phyloP scores from a whole-genome alignment of 1,140 invertebrate genomes.

The Euura lappo region DNA sequence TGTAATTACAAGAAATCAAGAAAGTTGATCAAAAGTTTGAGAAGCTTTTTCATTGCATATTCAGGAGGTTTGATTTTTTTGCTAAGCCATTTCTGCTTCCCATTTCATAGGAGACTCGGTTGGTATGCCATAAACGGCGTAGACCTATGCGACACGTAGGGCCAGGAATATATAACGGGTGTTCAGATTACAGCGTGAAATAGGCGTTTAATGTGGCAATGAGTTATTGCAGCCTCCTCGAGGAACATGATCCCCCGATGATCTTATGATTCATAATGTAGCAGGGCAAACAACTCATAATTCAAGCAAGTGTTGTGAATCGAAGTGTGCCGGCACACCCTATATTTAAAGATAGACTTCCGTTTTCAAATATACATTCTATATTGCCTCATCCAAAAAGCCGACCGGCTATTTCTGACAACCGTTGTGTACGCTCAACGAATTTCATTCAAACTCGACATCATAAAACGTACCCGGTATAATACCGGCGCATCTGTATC shows the following conservation, averaged over 20 bases:
- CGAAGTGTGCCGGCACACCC: constrained; percentile 21
- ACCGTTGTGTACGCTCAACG: constrained; percentile 4
- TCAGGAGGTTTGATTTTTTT: too few relatives aligned
- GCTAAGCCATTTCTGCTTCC: too few relatives aligned
- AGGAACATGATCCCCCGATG: neutral
- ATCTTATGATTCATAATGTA: constrained; percentile 26
- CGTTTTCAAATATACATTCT: constrained; percentile 32
- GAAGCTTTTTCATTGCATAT: too few relatives aligned
- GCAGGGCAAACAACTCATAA: constrained; percentile 16
- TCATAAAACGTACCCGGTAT: neutral
- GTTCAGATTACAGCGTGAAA: constrained; percentile 38
- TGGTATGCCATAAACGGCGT: too few relatives aligned
- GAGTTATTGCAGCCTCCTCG: constrained; percentile 33
- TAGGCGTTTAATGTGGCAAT: constrained; percentile 40
- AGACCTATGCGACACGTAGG: too few relatives aligned
- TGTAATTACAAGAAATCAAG: too few relatives aligned
- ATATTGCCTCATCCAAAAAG: constrained; percentile 30
- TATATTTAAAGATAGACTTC: constrained; percentile 29
- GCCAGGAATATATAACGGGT: constrained; percentile 20
- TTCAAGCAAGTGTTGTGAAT: constrained; percentile 27
- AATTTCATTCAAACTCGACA: constrained; percentile 8
- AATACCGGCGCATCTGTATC: too few relatives aligned
- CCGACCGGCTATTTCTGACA: constrained; percentile 46
- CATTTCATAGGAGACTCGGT: too few relatives aligned
- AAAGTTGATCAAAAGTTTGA: too few relatives aligned